phyloP scores from a whole-genome alignment of 2,113 vertebrate species.

The Halichoerus grypus region DNA sequence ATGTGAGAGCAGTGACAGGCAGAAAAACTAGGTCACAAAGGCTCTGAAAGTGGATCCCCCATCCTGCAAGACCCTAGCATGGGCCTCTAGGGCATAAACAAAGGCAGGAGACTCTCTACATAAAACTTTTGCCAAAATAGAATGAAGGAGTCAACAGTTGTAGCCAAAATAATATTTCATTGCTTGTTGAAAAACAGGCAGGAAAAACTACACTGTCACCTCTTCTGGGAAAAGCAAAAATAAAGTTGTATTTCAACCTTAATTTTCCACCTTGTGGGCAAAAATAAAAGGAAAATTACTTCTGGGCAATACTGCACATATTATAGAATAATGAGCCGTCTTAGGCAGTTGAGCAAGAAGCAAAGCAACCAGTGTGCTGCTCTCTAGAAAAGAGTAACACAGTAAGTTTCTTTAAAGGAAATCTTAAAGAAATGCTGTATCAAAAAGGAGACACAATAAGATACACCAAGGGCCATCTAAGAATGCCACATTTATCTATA shows the following conservation, averaged over 20 bases:
- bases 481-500: neutral
- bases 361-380: neutral
- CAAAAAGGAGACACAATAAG: neutral
- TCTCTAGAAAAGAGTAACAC: conserved; percentile 43
- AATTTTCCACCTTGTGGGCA: conserved; percentile 79
- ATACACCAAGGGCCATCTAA: neutral
- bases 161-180: conserved; percentile 72
- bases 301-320: conserved; percentile 68
- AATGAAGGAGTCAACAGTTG: conserved; percentile 48
- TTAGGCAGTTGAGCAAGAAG: conserved; percentile 53
- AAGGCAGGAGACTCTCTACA: conserved; percentile 7
- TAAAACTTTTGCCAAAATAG: conserved; percentile 55
- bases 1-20: neutral
- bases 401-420: conserved; percentile 16
- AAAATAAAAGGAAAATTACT: conserved; percentile 79
- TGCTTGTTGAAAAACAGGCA: conserved; percentile 65
- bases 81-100: neutral
- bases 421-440: neutral
- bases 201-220: conserved; percentile 62
- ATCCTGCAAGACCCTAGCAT: neutral
- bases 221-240: conserved; percentile 81
- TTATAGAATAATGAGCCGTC: conserved; percentile 61
- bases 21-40: conserved; percentile 13
- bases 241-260: conserved; percentile 80
- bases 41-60: neutral